Percentiles rank a stretch among this genome's conserved stretches.
Conservation (phyloP, 2,113 vertebrate genomes). For the Felis chaus region DNA sequence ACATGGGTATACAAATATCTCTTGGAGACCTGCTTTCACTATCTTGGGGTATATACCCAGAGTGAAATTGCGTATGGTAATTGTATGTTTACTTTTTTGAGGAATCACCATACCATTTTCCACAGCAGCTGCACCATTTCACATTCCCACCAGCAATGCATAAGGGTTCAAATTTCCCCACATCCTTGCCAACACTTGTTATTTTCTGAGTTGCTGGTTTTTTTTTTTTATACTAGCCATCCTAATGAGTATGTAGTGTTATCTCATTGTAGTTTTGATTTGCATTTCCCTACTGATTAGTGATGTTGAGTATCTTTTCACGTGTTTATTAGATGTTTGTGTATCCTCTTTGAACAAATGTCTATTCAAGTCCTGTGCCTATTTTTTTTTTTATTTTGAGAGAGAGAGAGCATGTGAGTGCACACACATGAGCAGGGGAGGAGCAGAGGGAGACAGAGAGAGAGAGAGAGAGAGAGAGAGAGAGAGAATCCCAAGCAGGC, state of each 20-base stretch:
- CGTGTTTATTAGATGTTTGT: not conserved
- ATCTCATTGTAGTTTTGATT: conserved; percentile 5
- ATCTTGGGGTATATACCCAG: not conserved
- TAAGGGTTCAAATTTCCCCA: not conserved
- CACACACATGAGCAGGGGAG: no score
- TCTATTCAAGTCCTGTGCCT: not conserved
- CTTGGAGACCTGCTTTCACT: not conserved
- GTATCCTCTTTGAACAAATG: not conserved
- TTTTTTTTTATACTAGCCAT: not conserved
- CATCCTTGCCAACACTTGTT: not conserved
- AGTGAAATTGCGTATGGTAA: not conserved
- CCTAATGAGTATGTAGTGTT: not conserved
- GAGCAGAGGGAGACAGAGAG: no score
- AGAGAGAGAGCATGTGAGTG: no score
- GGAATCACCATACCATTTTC: not conserved
- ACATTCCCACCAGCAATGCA: not conserved
- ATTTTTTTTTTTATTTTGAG: not conserved
- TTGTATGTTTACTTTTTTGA: not conserved
- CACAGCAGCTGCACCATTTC: not conserved
- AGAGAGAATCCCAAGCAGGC: no score
- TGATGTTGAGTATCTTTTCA: not conserved
- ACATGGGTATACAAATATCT: not conserved
- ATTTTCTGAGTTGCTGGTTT: not conserved
- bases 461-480: no score
- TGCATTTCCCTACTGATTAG: not conserved